phyloP scores from a whole-genome alignment of 2,888 invertebrate species.

The Lochmaea crataegi region DNA sequence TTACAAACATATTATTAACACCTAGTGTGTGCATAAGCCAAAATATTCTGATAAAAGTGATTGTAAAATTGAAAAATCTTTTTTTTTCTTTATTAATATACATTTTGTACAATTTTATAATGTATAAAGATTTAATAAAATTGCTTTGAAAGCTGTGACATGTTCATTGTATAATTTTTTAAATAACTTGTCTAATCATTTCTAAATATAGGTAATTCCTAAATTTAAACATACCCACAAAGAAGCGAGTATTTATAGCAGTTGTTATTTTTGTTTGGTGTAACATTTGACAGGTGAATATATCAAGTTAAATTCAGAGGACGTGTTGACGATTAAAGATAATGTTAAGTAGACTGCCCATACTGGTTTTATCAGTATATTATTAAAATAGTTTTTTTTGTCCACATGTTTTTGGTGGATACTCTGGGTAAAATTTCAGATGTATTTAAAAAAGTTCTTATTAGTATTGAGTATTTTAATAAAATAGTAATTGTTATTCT shows the following conservation, averaged over 20 bases:
- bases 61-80: background rate
- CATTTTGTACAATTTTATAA: slow-evolving; percentile 31
- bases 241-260: slow-evolving; percentile 28
- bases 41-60: background rate
- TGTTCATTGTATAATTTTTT: slow-evolving; percentile 18
- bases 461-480: too few species aligned
- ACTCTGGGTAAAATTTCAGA: too few species aligned
- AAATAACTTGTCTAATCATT: slow-evolving; percentile 3
- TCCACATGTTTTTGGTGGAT: background rate
- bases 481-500: too few species aligned
- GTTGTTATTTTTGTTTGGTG: slow-evolving; percentile 2
- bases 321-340: background rate
- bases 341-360: background rate
- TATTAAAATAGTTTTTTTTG: too few species aligned
- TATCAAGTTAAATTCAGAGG: background rate
- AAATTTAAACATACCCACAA: slow-evolving; percentile 20
- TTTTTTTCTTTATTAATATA: slow-evolving; percentile 8
- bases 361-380: background rate
- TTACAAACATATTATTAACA: background rate
- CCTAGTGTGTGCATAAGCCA: background rate
- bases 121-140: slow-evolving; percentile 17
- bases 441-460: too few species aligned
- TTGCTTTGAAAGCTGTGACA: background rate
- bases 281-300: background rate
- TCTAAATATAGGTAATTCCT: slow-evolving; percentile 22